A percentile compares a stretch with the other conserved stretches of the same genome.
Evolutionary conservation across 2,888 invertebrate species (phyloP).

Genomic region (Drosophila atripex): DNA sequence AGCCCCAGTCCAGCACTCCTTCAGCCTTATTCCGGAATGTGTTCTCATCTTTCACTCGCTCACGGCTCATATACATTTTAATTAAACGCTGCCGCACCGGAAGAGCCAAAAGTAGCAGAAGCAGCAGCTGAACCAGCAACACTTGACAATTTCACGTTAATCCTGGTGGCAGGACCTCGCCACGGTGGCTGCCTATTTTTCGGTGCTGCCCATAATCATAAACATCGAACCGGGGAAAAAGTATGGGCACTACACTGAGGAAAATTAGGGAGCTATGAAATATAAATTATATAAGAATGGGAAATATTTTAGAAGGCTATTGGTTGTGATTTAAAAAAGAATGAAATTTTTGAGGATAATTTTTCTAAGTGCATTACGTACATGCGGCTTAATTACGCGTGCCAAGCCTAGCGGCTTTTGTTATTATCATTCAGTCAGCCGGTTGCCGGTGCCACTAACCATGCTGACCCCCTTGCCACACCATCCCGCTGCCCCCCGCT

Average conservation of each 20-base stretch:
- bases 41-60: conserved; percentile 43
- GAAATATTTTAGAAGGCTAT: no score
- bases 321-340: no score
- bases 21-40: conserved; percentile 14
- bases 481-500: conserved; percentile 2
- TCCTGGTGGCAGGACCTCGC: conserved; percentile 58
- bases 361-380: conserved; percentile 34
- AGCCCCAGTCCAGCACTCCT: background rate
- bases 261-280: background rate
- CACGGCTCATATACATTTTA: conserved; percentile 72
- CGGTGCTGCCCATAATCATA: conserved; percentile 67
- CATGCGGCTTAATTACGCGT: conserved; percentile 79
- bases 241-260: background rate
- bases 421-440: conserved; percentile 76
- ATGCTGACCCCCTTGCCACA: conserved; percentile 15
- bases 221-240: conserved; percentile 64
- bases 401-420: conserved; percentile 75
- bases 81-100: conserved; percentile 65
- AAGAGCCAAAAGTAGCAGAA: conserved; percentile 19
- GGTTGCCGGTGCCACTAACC: conserved; percentile 47
- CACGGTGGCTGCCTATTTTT: conserved; percentile 45
- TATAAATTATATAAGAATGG: no score
- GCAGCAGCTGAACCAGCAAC: conserved; percentile 36
- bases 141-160: conserved; percentile 79
- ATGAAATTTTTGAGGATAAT: background rate